Conservation (phyloP, 2,888 invertebrate species). For the Dusona sp. region DNA sequence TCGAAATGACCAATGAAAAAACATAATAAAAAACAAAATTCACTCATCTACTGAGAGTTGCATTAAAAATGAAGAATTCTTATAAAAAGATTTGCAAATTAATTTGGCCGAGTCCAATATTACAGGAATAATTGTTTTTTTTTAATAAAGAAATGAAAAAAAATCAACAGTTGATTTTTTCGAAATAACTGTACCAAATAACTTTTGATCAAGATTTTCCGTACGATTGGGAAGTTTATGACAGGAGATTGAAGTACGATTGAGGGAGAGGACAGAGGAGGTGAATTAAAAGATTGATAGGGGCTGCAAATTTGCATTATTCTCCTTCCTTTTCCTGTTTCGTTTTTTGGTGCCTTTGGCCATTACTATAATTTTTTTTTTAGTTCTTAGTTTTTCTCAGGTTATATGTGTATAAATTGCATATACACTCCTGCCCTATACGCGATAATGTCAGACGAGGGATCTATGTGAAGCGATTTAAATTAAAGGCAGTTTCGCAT, state of each 20-base stretch:
- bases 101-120: too few species aligned
- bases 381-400: constrained; percentile 39
- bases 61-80: too few species aligned
- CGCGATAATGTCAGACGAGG: constrained; percentile 72
- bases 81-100: too few species aligned
- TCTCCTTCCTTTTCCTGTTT: neutral
- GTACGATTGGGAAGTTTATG: neutral
- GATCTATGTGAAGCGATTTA: constrained; percentile 77
- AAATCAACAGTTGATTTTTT: neutral
- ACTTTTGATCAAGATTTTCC: neutral
- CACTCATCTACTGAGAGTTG: too few species aligned
- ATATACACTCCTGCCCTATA: constrained; percentile 42
- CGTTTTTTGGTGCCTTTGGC: constrained; percentile 8
- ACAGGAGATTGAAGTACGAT: neutral
- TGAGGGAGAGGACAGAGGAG: neutral
- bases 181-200: neutral
- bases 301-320: constrained; percentile 11
- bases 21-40: too few species aligned
- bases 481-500: constrained; percentile 76
- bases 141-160: neutral
- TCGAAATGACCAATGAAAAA: too few species aligned
- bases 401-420: constrained; percentile 43
- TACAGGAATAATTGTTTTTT: too few species aligned
- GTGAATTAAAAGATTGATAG: neutral
- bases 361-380: constrained; percentile 20